A percentile compares a stretch with the other conserved stretches of the same genome.
These are phyloP conservation scores for Stigmatopora argus DNA, from an alignment of 2,113 vertebrate species.

Conservation along the genomic window DNA sequence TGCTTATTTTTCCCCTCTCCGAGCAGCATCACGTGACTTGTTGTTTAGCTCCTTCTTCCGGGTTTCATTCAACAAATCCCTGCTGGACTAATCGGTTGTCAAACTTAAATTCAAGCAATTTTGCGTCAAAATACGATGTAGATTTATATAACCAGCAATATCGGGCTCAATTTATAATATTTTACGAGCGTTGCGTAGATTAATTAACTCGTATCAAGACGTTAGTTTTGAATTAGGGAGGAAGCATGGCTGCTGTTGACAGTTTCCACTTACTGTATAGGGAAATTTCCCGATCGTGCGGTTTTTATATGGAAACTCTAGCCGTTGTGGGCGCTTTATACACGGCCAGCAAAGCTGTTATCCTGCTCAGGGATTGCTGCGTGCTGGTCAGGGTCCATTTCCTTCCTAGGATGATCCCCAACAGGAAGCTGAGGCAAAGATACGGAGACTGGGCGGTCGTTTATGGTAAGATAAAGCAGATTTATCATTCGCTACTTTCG, in stretches of 20 bases:
- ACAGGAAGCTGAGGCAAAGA: slow-evolving; percentile 69
- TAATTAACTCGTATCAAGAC: not conserved
- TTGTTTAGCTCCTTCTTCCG: slow-evolving; percentile 12
- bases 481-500: no score
- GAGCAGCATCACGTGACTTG: not conserved
- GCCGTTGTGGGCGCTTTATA: slow-evolving; percentile 88
- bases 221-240: not conserved
- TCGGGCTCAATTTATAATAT: not conserved
- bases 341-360: slow-evolving; percentile 69
- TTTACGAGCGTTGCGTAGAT: not conserved
- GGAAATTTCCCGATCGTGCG: slow-evolving; percentile 83
- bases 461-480: slow-evolving; percentile 60
- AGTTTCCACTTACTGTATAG: slow-evolving; percentile 83
- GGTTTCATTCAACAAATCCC: not conserved
- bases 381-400: slow-evolving; percentile 76
- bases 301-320: slow-evolving; percentile 78
- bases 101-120: not conserved
- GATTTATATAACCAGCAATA: not conserved
- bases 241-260: slow-evolving; percentile 86
- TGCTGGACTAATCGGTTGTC: not conserved
- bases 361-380: slow-evolving; percentile 74
- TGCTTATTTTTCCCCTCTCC: not conserved
- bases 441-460: slow-evolving; percentile 90
- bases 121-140: no score
- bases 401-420: slow-evolving; percentile 74